Conservation (phyloP, 1,140 invertebrate species). For the Archegozetes longisetosus region DNA sequence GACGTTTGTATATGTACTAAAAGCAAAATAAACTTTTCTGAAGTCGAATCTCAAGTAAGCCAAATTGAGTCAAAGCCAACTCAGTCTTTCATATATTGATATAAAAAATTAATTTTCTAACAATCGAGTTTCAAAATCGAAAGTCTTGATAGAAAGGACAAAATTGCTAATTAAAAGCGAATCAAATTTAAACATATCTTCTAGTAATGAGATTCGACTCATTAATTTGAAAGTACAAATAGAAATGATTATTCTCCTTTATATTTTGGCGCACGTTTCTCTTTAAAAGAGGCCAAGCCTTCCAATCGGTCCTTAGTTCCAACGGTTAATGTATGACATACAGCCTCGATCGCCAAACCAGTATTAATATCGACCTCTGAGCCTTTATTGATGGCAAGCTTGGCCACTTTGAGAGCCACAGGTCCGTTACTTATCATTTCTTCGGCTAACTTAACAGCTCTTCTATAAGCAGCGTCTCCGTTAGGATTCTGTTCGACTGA, state of each 20-base stretch:
- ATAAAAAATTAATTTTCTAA: too few species aligned
- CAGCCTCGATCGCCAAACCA: constrained; percentile 75
- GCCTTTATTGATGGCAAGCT: constrained; percentile 62
- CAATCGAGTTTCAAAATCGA: too few species aligned
- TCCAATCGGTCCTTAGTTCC: constrained; percentile 84
- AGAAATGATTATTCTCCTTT: constrained; percentile 40
- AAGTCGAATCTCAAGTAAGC: too few species aligned
- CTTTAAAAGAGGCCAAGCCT: constrained; percentile 76
- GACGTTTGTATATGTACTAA: too few species aligned
- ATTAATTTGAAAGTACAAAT: too few species aligned
- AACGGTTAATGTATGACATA: constrained; percentile 78
- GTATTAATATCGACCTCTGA: constrained; percentile 63
- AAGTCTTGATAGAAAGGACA: too few species aligned
- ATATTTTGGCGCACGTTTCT: constrained; percentile 72
- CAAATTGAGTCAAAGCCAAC: too few species aligned
- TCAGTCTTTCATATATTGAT: too few species aligned
- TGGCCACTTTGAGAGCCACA: constrained; percentile 75
- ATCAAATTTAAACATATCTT: too few species aligned
- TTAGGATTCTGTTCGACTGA: constrained; percentile 60
- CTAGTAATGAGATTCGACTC: too few species aligned
- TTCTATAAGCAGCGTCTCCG: constrained; percentile 71
- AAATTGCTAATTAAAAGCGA: too few species aligned
- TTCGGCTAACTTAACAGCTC: constrained; percentile 61
- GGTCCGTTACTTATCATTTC: constrained; percentile 87
- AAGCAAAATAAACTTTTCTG: too few species aligned